These are phyloP conservation scores for Argentina silus DNA, from an alignment of 2,797 vertebrate genomes.

Conservation along the genomic window DNA sequence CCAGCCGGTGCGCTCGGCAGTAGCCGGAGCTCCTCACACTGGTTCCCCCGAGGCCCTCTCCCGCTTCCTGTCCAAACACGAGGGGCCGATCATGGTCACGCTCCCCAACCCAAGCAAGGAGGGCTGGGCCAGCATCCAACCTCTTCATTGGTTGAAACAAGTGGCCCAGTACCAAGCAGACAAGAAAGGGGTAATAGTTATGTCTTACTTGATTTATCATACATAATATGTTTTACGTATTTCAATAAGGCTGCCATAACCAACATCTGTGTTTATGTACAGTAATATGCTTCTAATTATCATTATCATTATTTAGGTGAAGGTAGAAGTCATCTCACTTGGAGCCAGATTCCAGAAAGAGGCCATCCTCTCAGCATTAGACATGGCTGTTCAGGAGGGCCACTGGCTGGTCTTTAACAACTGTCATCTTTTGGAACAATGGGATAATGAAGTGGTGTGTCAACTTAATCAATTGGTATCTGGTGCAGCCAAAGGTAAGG, in stretches of 20 bases:
- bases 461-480: slow-evolving; percentile 55
- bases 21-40: slow-evolving; percentile 38
- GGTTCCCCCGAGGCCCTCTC: slow-evolving; percentile 52
- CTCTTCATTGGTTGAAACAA: slow-evolving; percentile 74
- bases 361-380: slow-evolving; percentile 61
- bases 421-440: slow-evolving; percentile 79
- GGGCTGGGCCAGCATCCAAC: slow-evolving; percentile 58
- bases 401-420: slow-evolving; percentile 86
- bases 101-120: slow-evolving; percentile 56
- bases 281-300: slow-evolving; percentile 14
- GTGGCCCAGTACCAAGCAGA: slow-evolving; percentile 54
- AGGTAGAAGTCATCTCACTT: slow-evolving; percentile 74
- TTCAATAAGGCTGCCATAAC: neutral
- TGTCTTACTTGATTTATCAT: neutral
- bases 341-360: slow-evolving; percentile 63
- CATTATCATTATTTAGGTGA: slow-evolving; percentile 50
- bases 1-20: slow-evolving; percentile 28
- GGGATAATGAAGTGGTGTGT: slow-evolving; percentile 73
- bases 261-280: neutral
- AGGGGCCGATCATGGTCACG: slow-evolving; percentile 75
- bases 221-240: too few species aligned
- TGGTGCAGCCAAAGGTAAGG: slow-evolving; percentile 55
- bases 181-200: slow-evolving; percentile 63
- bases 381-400: slow-evolving; percentile 67
- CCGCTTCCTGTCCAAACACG: slow-evolving; percentile 56